Percentiles rank a stretch among this genome's conserved stretches.
phyloP scores from a whole-genome alignment of 2,888 invertebrate genomes.

The Hoplodrina ambigua region DNA sequence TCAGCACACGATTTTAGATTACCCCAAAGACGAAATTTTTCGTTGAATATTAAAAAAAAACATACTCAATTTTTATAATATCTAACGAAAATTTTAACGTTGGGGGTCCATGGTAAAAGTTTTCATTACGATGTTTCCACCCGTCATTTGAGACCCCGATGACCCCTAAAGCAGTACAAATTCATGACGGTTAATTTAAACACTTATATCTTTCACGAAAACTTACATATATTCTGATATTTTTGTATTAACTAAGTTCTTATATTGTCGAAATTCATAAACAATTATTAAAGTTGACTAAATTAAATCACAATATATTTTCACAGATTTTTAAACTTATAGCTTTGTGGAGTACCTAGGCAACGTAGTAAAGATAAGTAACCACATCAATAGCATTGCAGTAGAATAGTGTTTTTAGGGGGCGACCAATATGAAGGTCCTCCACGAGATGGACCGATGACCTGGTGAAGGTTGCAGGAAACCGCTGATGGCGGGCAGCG shows the following conservation, averaged over 20 bases:
- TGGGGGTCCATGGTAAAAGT: no score
- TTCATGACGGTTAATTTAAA: conserved; percentile 6
- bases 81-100: no score
- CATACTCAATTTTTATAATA: no score
- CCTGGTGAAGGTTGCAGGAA: no score
- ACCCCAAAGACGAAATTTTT: no score
- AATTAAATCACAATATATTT: not conserved
- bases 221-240: conserved; percentile 22
- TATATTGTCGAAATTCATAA: conserved; percentile 49
- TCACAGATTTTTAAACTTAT: not conserved
- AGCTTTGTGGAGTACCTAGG: not conserved
- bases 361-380: conserved; percentile 4
- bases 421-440: no score
- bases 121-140: no score
- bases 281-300: conserved; percentile 6
- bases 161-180: conserved; percentile 35
- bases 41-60: no score
- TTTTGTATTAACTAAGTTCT: conserved; percentile 9
- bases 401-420: no score
- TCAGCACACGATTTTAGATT: no score
- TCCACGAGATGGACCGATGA: no score
- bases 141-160: conserved; percentile 35
- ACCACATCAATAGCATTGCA: not conserved
- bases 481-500: no score
- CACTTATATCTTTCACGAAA: conserved; percentile 5